Evolutionary conservation across 1,140 invertebrate species (phyloP).

Genomic region (Drosophila ananassae): DNA sequence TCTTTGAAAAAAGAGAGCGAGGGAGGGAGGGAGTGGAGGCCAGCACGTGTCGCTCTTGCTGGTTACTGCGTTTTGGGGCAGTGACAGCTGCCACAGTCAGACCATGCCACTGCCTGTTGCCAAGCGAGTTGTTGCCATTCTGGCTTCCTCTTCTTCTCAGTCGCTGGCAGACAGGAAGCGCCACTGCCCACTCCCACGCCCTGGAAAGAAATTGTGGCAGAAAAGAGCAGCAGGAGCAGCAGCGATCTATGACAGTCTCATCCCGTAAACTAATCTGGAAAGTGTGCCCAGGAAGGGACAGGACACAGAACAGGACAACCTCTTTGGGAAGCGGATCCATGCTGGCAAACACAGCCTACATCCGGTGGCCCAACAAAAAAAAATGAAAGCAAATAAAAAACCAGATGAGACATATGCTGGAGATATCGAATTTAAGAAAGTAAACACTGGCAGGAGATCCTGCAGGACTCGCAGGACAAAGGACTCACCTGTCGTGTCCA

Average conservation of each 20-base stretch:
- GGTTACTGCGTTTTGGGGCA: constrained; percentile 39
- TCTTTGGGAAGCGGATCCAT: constrained; percentile 3
- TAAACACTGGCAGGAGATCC: constrained; percentile 30
- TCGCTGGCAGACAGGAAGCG: constrained; percentile 63
- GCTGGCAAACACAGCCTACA: constrained; percentile 78
- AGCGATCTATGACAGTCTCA: constrained; percentile 57
- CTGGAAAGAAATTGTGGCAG: constrained; percentile 43
- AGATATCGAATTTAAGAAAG: constrained; percentile 77
- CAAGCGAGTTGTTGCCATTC: constrained; percentile 54
- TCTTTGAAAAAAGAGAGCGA: constrained; percentile 39
- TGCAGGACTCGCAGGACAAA: neutral
- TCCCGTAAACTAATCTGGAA: constrained; percentile 76
- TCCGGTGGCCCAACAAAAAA: constrained; percentile 50
- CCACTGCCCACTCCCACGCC: constrained; percentile 60
- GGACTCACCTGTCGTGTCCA: constrained; percentile 87
- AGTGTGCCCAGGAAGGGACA: constrained; percentile 63
- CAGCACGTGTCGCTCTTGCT: constrained; percentile 60
- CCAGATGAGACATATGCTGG: constrained; percentile 71
- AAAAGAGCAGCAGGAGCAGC: neutral
- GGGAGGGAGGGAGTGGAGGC: neutral
- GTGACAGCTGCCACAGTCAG: constrained; percentile 31
- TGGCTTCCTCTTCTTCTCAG: too few species aligned
- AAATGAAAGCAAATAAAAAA: constrained; percentile 38
- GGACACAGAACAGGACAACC: constrained; percentile 11
- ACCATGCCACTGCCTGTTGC: constrained; percentile 53